Base-by-base conservation (phyloP, 2,888 invertebrate species). In the Leucoptera coffeella region DNA sequence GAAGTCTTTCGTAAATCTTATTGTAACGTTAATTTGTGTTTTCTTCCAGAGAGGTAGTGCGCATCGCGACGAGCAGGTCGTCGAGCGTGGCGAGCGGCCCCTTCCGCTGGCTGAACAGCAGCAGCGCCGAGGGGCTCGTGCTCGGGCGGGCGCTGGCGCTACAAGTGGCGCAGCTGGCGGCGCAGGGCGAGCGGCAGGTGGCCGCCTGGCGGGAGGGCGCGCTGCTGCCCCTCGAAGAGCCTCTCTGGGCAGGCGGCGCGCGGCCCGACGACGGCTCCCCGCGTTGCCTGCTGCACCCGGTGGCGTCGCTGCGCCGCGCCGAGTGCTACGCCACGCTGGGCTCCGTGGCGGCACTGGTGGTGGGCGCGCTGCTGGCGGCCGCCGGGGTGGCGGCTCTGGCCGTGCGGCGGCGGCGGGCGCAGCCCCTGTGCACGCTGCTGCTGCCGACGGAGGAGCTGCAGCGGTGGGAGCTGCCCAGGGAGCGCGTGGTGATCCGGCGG, bases 391-490 rank as follows among this genome's bases (percentile, higher is more conserved):
- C n/a, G n/a, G n/a, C n/a, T n/a, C n/a, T n/a, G n/a, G n/a, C n/a
- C n/a, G n/a, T n/a, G n/a, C 54, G 4, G 44, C 60, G n/a, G 44
- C 46, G 24, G 55, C 50, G 25, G 45, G 60, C 1, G 54, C 19
- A 15, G 45, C 32, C 52, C 42, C 53, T 69, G 50, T 23, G 32
- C 38, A 65, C 39, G 41, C 45, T 0, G 74, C 76, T 9, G n/a
- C 12, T 22, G 5, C 47, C 5, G 43, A 42, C n/a, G 57, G 51
- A 1, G 19, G 90, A 91, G 50, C n/a, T n/a, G n/a, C n/a, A n/a
- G n/a, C 85, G 86, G 42, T 93, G 91, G 89, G 93, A 94, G 54
- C 75, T 93, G 25, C 78, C 86, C 1, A 75, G 90, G 28, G 85
- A 89, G 40, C 75, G 81, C 28, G 85, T 94, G 14, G 89, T 91